Base-by-base conservation (phyloP, 2,797 vertebrate species). In the Sphenopsis melanotis region DNA sequence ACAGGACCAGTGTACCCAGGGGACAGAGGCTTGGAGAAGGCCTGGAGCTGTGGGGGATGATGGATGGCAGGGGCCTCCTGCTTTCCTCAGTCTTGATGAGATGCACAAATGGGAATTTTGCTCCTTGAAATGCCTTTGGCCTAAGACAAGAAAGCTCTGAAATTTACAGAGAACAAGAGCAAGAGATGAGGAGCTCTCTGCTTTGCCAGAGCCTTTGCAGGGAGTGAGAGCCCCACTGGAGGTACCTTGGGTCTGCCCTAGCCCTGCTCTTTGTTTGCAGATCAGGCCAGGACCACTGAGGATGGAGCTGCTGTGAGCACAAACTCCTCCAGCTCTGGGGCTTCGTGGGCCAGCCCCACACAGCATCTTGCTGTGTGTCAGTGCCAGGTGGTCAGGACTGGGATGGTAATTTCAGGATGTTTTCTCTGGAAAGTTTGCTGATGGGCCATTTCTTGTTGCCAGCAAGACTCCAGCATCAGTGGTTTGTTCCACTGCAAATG, bases 401-500 rank as follows among this genome's bases (percentile, higher is more conserved):
- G 61, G 1, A 27, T 0, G 0, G 57, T 11, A 8, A 86, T 53
- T 79, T 49, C 63, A 20, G 78, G 77, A 77, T 82, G 37, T 69
- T 94, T 94, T 64, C 77, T 82, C 69, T 91, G 80, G 46, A 16
- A 79, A 82, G 59, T 91, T 87, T 89, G 70, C 70, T 90, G 92
- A 79, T 71, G 83, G 80, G 55, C 52, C 64, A 12, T 4, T 90
- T 69, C 66, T 82, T 24, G 19, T 68, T 84, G 77, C 72, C 90
- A 94, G 74, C 68, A 76, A 84, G 83, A 3, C 69, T 78, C 68
- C 53, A 66, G 66, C 9, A 27, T 46, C 78, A 49, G 23, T 77
- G 70, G 89, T 74, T 93, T 83, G 87, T 94, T 96, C 80, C 66
- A 61, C 80, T 81, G 82, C 89, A 93, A 89, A 89, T 83, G 65